phyloP scores from a whole-genome alignment of 2,797 vertebrate genomes.

The Toxotes lorentzi region DNA sequence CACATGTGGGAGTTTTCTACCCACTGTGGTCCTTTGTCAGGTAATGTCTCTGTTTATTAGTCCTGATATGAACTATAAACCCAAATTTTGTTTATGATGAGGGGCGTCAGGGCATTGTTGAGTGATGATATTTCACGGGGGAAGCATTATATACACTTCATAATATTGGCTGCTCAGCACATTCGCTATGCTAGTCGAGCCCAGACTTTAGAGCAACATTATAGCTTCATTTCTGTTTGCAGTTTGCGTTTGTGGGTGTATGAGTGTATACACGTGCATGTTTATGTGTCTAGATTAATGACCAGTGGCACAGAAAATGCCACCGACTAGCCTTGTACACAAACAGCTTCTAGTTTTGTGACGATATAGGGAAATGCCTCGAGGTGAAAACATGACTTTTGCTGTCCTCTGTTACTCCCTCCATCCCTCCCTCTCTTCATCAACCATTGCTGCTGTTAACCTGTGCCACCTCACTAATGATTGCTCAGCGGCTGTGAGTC shows the following conservation, averaged over 20 bases:
- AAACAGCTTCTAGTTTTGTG: slow-evolving; percentile 80
- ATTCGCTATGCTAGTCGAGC: slow-evolving; percentile 51
- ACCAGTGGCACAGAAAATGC: slow-evolving; percentile 73
- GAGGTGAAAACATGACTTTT: slow-evolving; percentile 80
- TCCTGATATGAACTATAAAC: slow-evolving; percentile 81
- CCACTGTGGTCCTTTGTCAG: slow-evolving; percentile 65
- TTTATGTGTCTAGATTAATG: slow-evolving; percentile 79
- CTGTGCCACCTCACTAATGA: slow-evolving; percentile 87
- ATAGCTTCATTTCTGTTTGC: slow-evolving; percentile 55
- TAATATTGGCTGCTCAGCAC: slow-evolving; percentile 78
- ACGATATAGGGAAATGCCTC: slow-evolving; percentile 73
- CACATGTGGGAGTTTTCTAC: slow-evolving; percentile 59
- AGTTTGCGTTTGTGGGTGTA: slow-evolving; percentile 15
- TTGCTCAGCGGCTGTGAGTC: slow-evolving; percentile 81
- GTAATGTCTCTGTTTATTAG: slow-evolving; percentile 80
- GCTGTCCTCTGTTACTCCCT: slow-evolving; percentile 81
- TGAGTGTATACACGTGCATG: slow-evolving; percentile 24
- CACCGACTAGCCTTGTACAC: slow-evolving; percentile 79
- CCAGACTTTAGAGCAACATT: slow-evolving; percentile 67
- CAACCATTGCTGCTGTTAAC: slow-evolving; percentile 83
- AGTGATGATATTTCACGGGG: slow-evolving; percentile 79
- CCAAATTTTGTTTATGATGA: slow-evolving; percentile 79
- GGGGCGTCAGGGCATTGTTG: slow-evolving; percentile 71
- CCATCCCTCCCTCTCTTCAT: slow-evolving; percentile 80
- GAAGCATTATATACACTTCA: slow-evolving; percentile 79